Evolutionary conservation across 2,797 vertebrate genomes (phyloP).

Genomic region (Dipus sagitta): DNA sequence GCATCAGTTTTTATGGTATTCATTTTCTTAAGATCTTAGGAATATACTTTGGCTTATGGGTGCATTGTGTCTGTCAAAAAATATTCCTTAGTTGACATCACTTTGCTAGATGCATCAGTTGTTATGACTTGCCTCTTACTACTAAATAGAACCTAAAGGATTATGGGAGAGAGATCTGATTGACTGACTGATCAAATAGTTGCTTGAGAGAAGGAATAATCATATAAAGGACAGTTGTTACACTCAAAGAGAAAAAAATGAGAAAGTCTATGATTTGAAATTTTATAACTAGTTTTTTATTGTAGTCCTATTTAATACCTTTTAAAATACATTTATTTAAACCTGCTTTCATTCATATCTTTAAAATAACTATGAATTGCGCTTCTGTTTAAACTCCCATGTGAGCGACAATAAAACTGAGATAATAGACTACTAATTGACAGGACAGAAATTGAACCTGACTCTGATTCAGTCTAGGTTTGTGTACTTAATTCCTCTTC

Average conservation of each 20-base stretch:
- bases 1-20: constrained; percentile 18
- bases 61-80: neutral
- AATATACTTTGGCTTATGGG: constrained; percentile 1
- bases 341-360: constrained; percentile 14
- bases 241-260: neutral
- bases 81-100: neutral
- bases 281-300: constrained; percentile 18
- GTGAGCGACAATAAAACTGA: constrained; percentile 33
- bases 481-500: neutral
- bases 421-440: neutral
- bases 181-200: neutral
- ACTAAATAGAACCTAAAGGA: neutral
- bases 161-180: neutral
- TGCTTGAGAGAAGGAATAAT: neutral
- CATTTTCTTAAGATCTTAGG: constrained; percentile 52
- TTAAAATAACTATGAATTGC: neutral
- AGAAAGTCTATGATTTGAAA: neutral
- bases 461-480: constrained; percentile 28
- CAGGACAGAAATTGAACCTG: constrained; percentile 9
- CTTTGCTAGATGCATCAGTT: neutral
- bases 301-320: neutral
- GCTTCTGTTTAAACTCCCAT: neutral
- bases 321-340: constrained; percentile 10
- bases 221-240: neutral
- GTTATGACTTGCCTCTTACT: neutral